Conservation (phyloP, 35 echinoderm and acorn worm species). For the Chiridota heheva region DNA sequence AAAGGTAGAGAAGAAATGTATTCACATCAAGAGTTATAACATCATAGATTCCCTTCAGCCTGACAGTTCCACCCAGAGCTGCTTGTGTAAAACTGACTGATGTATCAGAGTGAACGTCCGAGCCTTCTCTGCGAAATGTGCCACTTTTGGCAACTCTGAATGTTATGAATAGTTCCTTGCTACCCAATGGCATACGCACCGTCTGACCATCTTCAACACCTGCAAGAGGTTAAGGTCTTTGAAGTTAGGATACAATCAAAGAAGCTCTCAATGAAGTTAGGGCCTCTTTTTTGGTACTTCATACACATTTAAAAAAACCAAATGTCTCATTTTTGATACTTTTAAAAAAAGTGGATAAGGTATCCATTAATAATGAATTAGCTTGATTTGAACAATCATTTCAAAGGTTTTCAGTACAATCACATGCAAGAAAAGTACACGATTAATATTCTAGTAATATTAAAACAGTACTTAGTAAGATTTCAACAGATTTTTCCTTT, state of each 20-base stretch:
- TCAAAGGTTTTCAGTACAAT: too few species aligned
- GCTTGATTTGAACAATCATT: too few species aligned
- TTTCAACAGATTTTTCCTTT: too few species aligned
- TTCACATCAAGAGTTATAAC: constrained; percentile 78
- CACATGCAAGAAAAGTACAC: too few species aligned
- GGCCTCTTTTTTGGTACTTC: too few species aligned
- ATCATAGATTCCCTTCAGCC: constrained; percentile 95
- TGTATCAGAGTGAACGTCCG: constrained; percentile 91
- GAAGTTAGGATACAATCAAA: neutral
- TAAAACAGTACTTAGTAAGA: too few species aligned
- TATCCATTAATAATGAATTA: too few species aligned
- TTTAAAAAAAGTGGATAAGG: too few species aligned
- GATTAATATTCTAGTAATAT: too few species aligned
- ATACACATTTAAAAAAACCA: neutral
- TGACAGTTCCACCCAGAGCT: constrained; percentile 83
- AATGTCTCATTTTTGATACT: too few species aligned
- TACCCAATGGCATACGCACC: constrained; percentile 91
- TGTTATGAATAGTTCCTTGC: constrained; percentile 85
- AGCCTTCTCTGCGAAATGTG: constrained; percentile 82
- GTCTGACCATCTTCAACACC: constrained; percentile 98
- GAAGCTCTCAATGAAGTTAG: neutral
- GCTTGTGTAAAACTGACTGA: constrained; percentile 88
- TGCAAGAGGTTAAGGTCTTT: neutral
- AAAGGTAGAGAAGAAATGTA: too few species aligned
- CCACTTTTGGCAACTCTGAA: constrained; percentile 75